phyloP scores from a whole-genome alignment of 1,140 invertebrate genomes.

The Aphelenchoides besseyi region DNA sequence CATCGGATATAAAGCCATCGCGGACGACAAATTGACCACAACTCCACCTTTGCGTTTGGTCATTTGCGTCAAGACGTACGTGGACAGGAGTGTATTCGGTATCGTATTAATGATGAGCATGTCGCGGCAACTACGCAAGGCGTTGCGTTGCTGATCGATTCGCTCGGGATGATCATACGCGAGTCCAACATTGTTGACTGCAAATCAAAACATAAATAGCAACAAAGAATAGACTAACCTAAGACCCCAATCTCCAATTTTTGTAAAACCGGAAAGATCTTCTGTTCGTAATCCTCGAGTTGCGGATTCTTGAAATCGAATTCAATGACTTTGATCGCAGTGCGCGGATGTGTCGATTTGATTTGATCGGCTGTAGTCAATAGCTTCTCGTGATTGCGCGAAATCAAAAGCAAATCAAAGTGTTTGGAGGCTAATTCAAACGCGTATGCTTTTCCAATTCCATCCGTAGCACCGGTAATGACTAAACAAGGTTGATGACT shows the following conservation, averaged over 20 bases:
- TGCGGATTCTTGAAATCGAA: constrained; percentile 52
- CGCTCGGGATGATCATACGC: constrained; percentile 58
- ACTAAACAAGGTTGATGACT: constrained; percentile 33
- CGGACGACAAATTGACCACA: constrained; percentile 41
- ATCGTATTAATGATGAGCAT: constrained; percentile 31
- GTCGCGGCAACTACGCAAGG: neutral
- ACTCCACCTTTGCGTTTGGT: constrained; percentile 32
- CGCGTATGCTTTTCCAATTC: constrained; percentile 60
- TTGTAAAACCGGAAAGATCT: constrained; percentile 36
- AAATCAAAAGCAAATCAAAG: constrained; percentile 55
- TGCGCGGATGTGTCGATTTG: constrained; percentile 21
- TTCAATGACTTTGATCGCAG: constrained; percentile 43
- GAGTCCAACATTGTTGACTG: constrained; percentile 56
- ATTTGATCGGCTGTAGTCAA: constrained; percentile 48
- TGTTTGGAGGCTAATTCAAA: constrained; percentile 48
- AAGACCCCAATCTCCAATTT: constrained; percentile 56
- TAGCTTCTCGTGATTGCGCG: constrained; percentile 50
- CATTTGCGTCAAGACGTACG: constrained; percentile 43
- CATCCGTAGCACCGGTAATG: constrained; percentile 58
- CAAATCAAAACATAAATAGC: neutral
- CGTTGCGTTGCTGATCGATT: constrained; percentile 32
- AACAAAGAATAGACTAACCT: constrained; percentile 21
- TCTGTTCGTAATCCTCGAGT: constrained; percentile 41
- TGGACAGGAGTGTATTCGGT: constrained; percentile 38
- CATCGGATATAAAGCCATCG: constrained; percentile 31